These are phyloP conservation scores for Drosophila borborema DNA, from an alignment of 2,888 invertebrate species.

Conservation along the genomic window DNA sequence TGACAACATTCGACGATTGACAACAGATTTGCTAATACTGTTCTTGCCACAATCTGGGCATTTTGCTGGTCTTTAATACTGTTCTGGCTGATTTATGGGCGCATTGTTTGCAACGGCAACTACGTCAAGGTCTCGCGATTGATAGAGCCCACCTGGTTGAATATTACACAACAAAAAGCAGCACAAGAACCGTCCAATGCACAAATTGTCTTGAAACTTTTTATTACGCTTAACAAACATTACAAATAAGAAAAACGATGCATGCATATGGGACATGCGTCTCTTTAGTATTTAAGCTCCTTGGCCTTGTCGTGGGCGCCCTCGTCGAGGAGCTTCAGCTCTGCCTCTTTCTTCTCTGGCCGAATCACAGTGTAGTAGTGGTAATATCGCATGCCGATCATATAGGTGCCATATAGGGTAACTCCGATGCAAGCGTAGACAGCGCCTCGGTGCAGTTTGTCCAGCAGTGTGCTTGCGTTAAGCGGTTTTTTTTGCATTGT, in stretches of 20 bases:
- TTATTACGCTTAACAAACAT: conserved; percentile 66
- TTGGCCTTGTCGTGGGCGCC: conserved; percentile 85
- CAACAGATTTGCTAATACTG: conserved; percentile 14
- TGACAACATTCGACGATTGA: conserved; percentile 51
- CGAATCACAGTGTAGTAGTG: conserved; percentile 86
- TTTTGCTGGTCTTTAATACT: background rate
- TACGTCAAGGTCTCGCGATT: background rate
- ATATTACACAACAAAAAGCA: conserved; percentile 62
- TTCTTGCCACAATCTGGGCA: conserved; percentile 17
- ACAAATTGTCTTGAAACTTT: conserved; percentile 31
- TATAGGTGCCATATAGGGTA: conserved; percentile 86
- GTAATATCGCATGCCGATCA: conserved; percentile 86
- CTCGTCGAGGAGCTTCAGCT: conserved; percentile 86
- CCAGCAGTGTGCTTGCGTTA: conserved; percentile 82
- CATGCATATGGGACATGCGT: conserved; percentile 6
- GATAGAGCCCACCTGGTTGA: conserved; percentile 14
- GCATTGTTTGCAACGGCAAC: conserved; percentile 43
- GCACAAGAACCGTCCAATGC: background rate
- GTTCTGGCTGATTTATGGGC: conserved; percentile 57
- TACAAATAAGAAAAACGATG: conserved; percentile 16
- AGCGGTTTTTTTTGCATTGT: conserved; percentile 83
- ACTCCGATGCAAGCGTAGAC: conserved; percentile 87
- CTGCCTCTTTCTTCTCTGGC: conserved; percentile 85
- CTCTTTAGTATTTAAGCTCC: conserved; percentile 76
- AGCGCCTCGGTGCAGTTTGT: conserved; percentile 86